These are phyloP conservation scores for Idaea straminata DNA, from an alignment of 2,888 invertebrate species.

Conservation along the genomic window DNA sequence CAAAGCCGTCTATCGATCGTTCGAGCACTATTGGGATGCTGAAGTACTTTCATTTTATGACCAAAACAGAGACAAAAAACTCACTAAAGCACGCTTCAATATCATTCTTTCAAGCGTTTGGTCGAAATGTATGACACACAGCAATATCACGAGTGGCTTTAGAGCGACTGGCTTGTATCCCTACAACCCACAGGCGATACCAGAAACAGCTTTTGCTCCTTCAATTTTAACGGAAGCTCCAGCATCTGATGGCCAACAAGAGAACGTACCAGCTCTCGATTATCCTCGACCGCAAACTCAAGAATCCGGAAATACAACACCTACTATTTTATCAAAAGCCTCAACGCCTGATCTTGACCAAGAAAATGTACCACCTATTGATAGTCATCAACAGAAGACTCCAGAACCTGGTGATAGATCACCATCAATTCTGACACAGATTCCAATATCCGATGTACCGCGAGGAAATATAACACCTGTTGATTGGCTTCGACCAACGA, in stretches of 20 bases:
- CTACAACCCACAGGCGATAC: constrained; percentile 20
- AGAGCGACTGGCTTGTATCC: constrained; percentile 24
- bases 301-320: constrained; percentile 5
- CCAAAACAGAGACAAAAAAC: constrained; percentile 5
- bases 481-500: background rate
- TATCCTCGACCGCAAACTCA: constrained; percentile 6
- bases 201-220: constrained; percentile 12
- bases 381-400: constrained; percentile 10
- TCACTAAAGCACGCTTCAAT: constrained; percentile 7
- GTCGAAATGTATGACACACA: constrained; percentile 20
- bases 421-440: constrained; percentile 10
- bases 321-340: constrained; percentile 8
- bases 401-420: constrained; percentile 10
- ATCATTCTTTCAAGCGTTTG: constrained; percentile 4
- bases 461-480: background rate
- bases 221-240: constrained; percentile 11
- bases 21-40: constrained; percentile 26
- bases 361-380: constrained; percentile 11
- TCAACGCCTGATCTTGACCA: constrained; percentile 5
- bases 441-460: constrained; percentile 3
- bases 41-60: constrained; percentile 6
- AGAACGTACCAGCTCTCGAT: constrained; percentile 4
- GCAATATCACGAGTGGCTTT: constrained; percentile 21
- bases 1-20: constrained; percentile 26
- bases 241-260: background rate